phyloP scores from a whole-genome alignment of 2,797 vertebrate genomes.

The Chromis chromis region DNA sequence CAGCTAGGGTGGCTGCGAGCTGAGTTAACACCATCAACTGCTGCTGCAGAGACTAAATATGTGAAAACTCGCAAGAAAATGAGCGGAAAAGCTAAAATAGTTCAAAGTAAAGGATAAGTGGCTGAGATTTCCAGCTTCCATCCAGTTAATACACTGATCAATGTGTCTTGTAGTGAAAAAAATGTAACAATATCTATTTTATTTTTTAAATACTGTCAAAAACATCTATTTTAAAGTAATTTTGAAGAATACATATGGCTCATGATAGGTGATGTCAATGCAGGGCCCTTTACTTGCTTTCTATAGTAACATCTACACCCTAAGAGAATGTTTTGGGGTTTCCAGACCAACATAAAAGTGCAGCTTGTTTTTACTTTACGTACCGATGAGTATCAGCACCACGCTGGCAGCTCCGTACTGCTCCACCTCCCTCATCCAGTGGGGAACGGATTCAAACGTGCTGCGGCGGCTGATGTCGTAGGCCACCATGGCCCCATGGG shows the following conservation, averaged over 20 bases:
- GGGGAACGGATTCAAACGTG: slow-evolving; percentile 93
- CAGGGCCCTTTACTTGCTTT: background rate
- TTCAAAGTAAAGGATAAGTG: too few species aligned
- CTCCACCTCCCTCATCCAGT: slow-evolving; percentile 94
- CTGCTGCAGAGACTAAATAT: too few species aligned
- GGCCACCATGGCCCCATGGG: slow-evolving; percentile 94
- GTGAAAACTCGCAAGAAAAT: background rate
- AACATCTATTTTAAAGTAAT: too few species aligned
- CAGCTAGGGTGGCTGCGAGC: too few species aligned
- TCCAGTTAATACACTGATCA: too few species aligned
- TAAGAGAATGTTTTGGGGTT: background rate
- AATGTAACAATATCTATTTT: too few species aligned
- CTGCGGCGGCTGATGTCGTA: slow-evolving; percentile 92
- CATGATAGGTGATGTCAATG: background rate
- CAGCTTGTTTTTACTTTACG: slow-evolving; percentile 33
- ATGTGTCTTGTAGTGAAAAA: too few species aligned
- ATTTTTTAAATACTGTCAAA: too few species aligned
- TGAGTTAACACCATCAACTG: too few species aligned
- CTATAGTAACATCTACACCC: background rate
- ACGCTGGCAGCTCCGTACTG: slow-evolving; percentile 92
- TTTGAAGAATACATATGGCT: background rate
- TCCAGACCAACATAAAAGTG: background rate
- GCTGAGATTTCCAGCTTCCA: too few species aligned
- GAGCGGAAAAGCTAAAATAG: background rate
- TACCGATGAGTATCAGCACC: slow-evolving; percentile 93